These are phyloP conservation scores for Drosophila villosipedis DNA, from an alignment of 2,888 invertebrate genomes.

Conservation along the genomic window DNA sequence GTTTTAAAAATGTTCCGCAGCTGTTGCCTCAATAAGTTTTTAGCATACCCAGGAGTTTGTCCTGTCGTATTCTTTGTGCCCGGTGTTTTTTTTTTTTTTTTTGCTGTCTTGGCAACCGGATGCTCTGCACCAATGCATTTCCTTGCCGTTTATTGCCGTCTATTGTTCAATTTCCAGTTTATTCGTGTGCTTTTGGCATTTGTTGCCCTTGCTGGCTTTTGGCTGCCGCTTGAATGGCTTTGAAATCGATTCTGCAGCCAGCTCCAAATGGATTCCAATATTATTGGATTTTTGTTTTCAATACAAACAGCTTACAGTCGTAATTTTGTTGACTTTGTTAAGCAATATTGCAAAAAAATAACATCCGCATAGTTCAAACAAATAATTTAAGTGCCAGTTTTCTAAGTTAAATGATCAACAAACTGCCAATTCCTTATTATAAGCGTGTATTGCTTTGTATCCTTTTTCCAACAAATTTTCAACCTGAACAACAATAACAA, in stretches of 20 bases:
- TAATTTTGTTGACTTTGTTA: constrained; percentile 14
- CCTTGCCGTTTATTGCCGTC: constrained; percentile 53
- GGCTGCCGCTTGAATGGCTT: constrained; percentile 61
- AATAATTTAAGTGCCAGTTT: not conserved
- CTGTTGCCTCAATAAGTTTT: constrained; percentile 75
- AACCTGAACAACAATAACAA: not conserved
- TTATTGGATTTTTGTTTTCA: constrained; percentile 65
- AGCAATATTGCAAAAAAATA: not conserved
- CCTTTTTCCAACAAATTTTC: not conserved
- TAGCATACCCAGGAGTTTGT: constrained; percentile 60
- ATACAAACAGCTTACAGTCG: constrained; percentile 26
- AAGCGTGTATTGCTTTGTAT: not conserved
- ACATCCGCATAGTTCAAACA: not conserved
- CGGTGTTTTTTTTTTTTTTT: constrained; percentile 21
- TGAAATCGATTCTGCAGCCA: constrained; percentile 47
- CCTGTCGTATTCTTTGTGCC: constrained; percentile 29
- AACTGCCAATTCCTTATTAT: not conserved
- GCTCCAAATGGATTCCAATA: constrained; percentile 46
- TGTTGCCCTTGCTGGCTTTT: constrained; percentile 51
- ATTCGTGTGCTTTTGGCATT: constrained; percentile 55
- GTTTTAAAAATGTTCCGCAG: constrained; percentile 54
- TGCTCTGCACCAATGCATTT: constrained; percentile 69
- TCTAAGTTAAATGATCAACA: not conserved
- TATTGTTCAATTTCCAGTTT: constrained; percentile 50
- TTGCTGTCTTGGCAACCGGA: constrained; percentile 70